Percentiles rank a stretch among this genome's conserved stretches.
phyloP scores from a whole-genome alignment of 2,113 vertebrate genomes.

The Mastomys coucha region DNA sequence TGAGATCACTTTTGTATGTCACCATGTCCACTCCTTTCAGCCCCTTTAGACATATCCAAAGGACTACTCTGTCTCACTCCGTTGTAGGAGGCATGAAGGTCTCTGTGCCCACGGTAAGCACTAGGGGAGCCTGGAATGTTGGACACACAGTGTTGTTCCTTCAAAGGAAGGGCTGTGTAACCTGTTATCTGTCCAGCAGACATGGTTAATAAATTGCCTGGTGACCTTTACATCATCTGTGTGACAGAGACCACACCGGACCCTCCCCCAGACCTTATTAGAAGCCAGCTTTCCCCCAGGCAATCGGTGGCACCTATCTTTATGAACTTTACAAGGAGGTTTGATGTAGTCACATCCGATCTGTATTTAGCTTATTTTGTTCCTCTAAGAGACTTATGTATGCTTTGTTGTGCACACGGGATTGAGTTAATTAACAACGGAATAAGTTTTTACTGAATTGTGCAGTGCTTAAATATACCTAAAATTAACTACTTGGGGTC shows the following conservation, averaged over 20 bases:
- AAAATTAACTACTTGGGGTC: background rate
- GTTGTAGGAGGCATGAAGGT: background rate
- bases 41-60: background rate
- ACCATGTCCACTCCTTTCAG: background rate
- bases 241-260: background rate
- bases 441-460: background rate
- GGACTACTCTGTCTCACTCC: background rate
- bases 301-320: background rate
- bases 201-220: background rate
- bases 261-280: background rate
- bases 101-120: background rate
- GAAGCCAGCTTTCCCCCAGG: too few relatives aligned
- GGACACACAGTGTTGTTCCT: background rate
- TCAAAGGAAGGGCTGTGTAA: background rate
- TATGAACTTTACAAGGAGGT: background rate
- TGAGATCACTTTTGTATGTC: too few relatives aligned
- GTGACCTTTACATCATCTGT: background rate
- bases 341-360: background rate
- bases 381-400: background rate
- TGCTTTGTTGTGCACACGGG: background rate
- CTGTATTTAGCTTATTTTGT: background rate
- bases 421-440: background rate
- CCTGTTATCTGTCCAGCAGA: background rate
- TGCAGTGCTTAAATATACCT: background rate
- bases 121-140: background rate